Base-by-base conservation (phyloP, 2,797 vertebrate species). In the Danio jaintianensis region DNA sequence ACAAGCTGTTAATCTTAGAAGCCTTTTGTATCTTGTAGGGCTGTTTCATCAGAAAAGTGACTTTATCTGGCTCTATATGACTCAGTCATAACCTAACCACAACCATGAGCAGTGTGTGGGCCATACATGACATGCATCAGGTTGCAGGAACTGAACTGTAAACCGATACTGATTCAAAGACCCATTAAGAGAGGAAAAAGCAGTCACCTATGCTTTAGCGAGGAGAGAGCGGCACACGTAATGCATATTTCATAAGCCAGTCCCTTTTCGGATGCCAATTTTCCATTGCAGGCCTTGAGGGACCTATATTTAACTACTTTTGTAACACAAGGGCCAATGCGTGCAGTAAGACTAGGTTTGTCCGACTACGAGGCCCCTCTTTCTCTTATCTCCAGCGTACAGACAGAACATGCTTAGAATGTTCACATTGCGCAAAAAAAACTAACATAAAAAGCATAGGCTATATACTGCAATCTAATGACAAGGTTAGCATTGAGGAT, bases 401-500 rank as follows among this genome's bases (percentile, higher is more conserved):
- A 79, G 48, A 20, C 68, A 48, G 50, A 63, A 43, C 45, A 53
- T n/a, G 56, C 56, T 29, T 38, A 22, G 16, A 38, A 73, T 47
- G 50, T 56, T 45, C 22, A 58, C 8, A 7, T 11, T 13, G 18
- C 11, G 36, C 29, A 29, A 29, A 29, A 29, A 29, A n/a, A n/a
- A 72, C 40, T 47, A 78, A 58, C 6, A 5, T 7, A 5, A 22
- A 29, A 52, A 10, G 11, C 48, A 47, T 20, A 13, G n/a, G 10
- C n/a, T 29, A 59, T 12, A 11, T 9, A 50, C 42, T 56, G n/a
- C 4, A 13, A 18, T 47, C 10, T 15, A 73, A 80, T 89, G 92
- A 94, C 93, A 94, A 95, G 94, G 96, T 97, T 98, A 97, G 95
- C 96, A 97, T 89, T 92, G 94, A 91, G 84, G 70, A 89, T 86